Evolutionary conservation across 2,888 invertebrate genomes (phyloP).

Genomic region (Metacarcinus magister): DNA sequence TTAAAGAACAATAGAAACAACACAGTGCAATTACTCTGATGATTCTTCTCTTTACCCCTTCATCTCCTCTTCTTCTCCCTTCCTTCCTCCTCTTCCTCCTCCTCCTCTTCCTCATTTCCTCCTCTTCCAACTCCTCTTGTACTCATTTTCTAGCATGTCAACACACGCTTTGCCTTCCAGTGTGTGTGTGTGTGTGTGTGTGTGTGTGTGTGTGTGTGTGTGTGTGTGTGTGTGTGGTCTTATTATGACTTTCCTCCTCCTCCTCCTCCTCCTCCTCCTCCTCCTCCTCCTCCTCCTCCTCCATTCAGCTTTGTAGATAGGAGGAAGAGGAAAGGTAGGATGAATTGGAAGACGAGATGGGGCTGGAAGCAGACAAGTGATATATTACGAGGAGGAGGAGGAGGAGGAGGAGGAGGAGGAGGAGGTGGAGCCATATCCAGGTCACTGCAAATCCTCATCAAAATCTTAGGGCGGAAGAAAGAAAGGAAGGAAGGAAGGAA

Average conservation of each 20-base stretch:
- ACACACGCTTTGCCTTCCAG: too few relatives aligned
- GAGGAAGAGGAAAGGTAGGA: background rate
- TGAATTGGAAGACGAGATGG: background rate
- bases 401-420: background rate
- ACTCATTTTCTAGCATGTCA: too few relatives aligned
- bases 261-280: constrained; percentile 40
- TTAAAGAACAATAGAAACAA: too few relatives aligned
- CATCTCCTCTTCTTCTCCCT: background rate
- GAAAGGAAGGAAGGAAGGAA: background rate
- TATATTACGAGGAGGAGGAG: background rate
- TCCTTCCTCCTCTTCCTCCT: constrained; percentile 20
- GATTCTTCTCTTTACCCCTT: too few relatives aligned
- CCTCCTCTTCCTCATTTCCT: background rate
- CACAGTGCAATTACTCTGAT: too few relatives aligned
- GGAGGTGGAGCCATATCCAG: background rate
- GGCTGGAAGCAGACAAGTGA: background rate
- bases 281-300: constrained; percentile 33
- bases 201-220: too few relatives aligned
- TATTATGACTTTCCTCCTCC: background rate
- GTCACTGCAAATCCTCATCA: background rate
- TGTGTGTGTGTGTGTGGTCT: too few relatives aligned
- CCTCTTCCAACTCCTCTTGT: background rate
- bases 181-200: too few relatives aligned
- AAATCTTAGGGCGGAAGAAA: background rate
- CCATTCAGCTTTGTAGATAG: background rate